Evolutionary conservation across 2,113 vertebrate genomes (phyloP), one percentile per base, ranked within the genome.

Genomic region (Phasianus colchicus): DNA sequence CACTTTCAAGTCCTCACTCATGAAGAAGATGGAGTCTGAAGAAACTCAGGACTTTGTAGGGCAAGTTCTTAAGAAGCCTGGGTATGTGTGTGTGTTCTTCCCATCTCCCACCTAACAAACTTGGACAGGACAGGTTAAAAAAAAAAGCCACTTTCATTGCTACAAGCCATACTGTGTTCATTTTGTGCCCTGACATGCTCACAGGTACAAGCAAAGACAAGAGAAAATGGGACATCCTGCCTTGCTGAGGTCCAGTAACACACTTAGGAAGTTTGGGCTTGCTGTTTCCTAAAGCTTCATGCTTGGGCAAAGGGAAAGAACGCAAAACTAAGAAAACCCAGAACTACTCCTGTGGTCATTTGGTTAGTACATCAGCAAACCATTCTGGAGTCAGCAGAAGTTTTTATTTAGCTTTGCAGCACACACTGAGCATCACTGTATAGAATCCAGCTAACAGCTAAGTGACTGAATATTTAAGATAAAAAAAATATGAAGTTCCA

Each of bases 391-490:
- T 25, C 72, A 74, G 58, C 18, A 69, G 61, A 20, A 32, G 22
- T 2, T 92, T 74, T 64, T 38, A 22, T 70, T 91, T 60, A 74
- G 76, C 36, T 61, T 75, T 36, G 27, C 60, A 81, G 80, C 85
- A 83, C 57, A 57, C n/a, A 24, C 0, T 69, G 52, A 83, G 76
- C 65, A 47, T 86, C 76, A 36, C 18, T 57, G 66, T 85, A 61
- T 1, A 48, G 65, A 83, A 52, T 45, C n/a, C 83, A 75, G 52
- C 36, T 38, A 54, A 45, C 54, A 86, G 27, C 16, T 45, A 57
- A 65, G 16, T 72, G 72, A 92, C 76, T 86, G 75, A 88, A 48
- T 14, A 69, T 5, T 91, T 45, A 75, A 86, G 85, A 94, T 52
- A 48, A 42, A 81, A 88, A 94, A 95, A 88, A 19, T 3, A 8